Percentiles rank a stretch among this genome's conserved stretches.
phyloP scores from a whole-genome alignment of 1,140 invertebrate genomes.

The Hycleus phaleratus region DNA sequence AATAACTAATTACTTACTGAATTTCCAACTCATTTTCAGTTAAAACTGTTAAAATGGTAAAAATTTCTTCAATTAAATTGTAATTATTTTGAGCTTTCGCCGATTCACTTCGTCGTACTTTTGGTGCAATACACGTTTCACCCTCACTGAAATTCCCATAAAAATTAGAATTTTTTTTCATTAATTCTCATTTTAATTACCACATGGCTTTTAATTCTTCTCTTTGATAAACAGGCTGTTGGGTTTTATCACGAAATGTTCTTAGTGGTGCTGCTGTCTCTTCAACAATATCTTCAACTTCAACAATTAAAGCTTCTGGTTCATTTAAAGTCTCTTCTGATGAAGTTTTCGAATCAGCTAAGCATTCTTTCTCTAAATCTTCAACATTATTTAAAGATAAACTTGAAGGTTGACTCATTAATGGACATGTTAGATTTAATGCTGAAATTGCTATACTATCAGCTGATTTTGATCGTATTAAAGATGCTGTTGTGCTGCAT shows the following conservation, averaged over 20 bases:
- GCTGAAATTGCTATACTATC: slow-evolving; percentile 51
- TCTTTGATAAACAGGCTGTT: slow-evolving; percentile 55
- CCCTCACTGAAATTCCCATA: slow-evolving; percentile 25
- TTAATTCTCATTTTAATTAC: slow-evolving; percentile 16
- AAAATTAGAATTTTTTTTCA: background rate
- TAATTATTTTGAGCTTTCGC: slow-evolving; percentile 41
- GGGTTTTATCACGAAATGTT: slow-evolving; percentile 53
- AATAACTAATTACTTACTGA: slow-evolving; percentile 31
- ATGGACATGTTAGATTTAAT: slow-evolving; percentile 27
- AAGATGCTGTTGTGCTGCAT: slow-evolving; percentile 7
- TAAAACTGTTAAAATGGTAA: slow-evolving; percentile 43
- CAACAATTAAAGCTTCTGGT: slow-evolving; percentile 56
- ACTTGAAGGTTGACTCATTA: slow-evolving; percentile 55
- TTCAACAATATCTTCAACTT: slow-evolving; percentile 60
- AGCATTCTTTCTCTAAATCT: slow-evolving; percentile 46
- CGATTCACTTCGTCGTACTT: slow-evolving; percentile 35
- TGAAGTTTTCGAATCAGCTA: slow-evolving; percentile 31
- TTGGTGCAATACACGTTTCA: slow-evolving; percentile 30
- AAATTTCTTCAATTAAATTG: slow-evolving; percentile 46
- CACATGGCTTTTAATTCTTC: slow-evolving; percentile 39
- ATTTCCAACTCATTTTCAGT: slow-evolving; percentile 45
- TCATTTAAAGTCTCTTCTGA: slow-evolving; percentile 42
- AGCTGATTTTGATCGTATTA: slow-evolving; percentile 62
- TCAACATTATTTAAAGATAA: slow-evolving; percentile 63
- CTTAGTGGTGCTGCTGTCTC: slow-evolving; percentile 58